phyloP scores from a whole-genome alignment of 2,888 invertebrate genomes.

The Hyalella azteca region DNA sequence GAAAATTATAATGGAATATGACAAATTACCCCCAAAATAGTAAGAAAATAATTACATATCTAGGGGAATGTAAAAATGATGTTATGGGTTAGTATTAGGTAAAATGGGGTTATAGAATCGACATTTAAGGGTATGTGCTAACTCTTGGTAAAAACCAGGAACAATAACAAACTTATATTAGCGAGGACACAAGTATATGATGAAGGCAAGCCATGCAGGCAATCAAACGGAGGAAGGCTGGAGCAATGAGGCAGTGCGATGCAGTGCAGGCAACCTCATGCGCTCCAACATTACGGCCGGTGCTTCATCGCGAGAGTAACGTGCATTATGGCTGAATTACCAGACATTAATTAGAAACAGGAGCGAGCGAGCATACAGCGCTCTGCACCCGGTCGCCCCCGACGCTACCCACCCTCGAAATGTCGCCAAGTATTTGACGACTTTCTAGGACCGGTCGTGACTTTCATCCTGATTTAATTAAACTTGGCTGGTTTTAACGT shows the following conservation, averaged over 20 bases:
- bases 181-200: not conserved
- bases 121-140: too few relatives aligned
- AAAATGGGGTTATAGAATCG: too few relatives aligned
- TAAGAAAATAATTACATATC: too few relatives aligned
- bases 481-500: too few relatives aligned
- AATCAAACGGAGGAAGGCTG: not conserved
- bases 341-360: conserved; percentile 20
- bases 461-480: too few relatives aligned
- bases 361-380: not conserved
- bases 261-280: not conserved
- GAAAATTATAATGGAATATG: too few relatives aligned
- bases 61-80: too few relatives aligned
- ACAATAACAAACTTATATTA: not conserved
- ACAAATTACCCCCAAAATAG: too few relatives aligned
- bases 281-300: conserved; percentile 1
- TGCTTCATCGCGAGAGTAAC: conserved; percentile 15
- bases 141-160: too few relatives aligned
- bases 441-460: too few relatives aligned
- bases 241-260: not conserved
- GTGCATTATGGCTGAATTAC: conserved; percentile 34
- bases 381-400: not conserved
- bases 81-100: too few relatives aligned
- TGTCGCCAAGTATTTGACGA: not conserved
- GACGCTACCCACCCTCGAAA: not conserved
- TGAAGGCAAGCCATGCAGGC: not conserved